phyloP scores from a whole-genome alignment of 1,140 invertebrate genomes.

The Anthonomus grandis region DNA sequence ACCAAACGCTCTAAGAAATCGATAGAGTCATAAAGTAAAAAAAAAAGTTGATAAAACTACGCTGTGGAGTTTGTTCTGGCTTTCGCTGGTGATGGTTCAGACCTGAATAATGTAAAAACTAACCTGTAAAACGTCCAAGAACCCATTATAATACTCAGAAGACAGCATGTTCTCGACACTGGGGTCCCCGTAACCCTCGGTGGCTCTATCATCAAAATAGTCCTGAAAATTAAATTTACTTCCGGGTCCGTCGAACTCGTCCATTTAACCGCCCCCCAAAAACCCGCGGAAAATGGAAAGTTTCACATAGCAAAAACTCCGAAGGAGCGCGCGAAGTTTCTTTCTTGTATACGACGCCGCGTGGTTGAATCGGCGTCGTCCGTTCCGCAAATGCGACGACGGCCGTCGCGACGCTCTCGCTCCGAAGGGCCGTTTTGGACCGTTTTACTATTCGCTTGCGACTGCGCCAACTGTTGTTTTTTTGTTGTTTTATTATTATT shows the following conservation, averaged over 20 bases:
- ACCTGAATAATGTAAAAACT: no score
- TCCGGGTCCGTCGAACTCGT: no score
- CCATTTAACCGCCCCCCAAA: neutral
- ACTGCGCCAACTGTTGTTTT: slow-evolving; percentile 3
- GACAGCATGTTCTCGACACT: slow-evolving; percentile 39
- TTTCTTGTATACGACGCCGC: neutral
- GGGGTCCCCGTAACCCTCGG: slow-evolving; percentile 1
- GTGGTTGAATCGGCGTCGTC: neutral
- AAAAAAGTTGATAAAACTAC: no score
- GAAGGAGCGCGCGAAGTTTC: neutral
- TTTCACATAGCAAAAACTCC: neutral
- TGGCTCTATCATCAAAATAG: slow-evolving; percentile 7
- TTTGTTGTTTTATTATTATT: neutral
- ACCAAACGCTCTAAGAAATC: no score
- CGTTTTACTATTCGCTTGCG: neutral
- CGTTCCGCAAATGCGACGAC: neutral
- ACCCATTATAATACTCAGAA: slow-evolving; percentile 39
- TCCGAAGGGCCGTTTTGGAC: slow-evolving; percentile 1
- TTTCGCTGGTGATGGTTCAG: no score
- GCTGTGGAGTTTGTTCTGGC: no score
- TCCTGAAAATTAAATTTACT: no score
- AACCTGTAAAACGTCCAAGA: slow-evolving; percentile 36
- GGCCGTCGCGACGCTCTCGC: neutral
- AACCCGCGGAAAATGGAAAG: neutral
- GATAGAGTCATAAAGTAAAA: no score